Evolutionary conservation across 2,888 invertebrate species (phyloP), one percentile per base, ranked within the genome.

Genomic region (Bellardia pandia): DNA sequence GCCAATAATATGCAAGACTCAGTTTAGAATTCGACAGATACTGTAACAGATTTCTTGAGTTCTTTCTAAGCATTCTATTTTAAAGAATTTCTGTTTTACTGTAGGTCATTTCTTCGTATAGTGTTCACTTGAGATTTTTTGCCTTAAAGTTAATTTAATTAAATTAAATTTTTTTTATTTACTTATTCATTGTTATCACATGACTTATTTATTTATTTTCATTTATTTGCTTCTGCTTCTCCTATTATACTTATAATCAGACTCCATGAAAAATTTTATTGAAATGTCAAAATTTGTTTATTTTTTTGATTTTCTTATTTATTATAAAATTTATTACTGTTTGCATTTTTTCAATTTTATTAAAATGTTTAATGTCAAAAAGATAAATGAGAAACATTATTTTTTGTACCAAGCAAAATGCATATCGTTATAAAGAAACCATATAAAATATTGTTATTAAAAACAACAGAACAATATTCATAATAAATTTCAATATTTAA

Each of bases 271-370:
- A 23, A 74, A 45, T 74, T 74, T 74, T 58, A 74, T 74, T 8
- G 6, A 23, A 42, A 74, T 58, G 74, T 74, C 74, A 74, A 74
- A 58, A 74, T 58, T 60, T 74, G 45, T 74, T 74, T 58, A 74
- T 60, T 74, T 45, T 45, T 45, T 14, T 42, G 14, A 33, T 48
- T 33, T 51, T 51, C 30, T 48, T 4, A 51, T 56, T 72, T 72
- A 42, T 58, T 40, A 13, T 51, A 53, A 37, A 53, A 40, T 71
- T 56, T 71, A 53, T 71, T 71, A 40, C 16, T 71, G 37, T 14
- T 68, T 30, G 1, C 14, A 37, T 58, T 58, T 60, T 58, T 60
- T 74, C 1, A 45, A 51, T 71, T 71, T 71, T 37, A 71, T 71
- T 42, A 45, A 58, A 60, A 58, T 74, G 58, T 60, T 74, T 42